A percentile compares a stretch with the other conserved stretches of the same genome.
Evolutionary conservation across 2,888 invertebrate genomes (phyloP).

Genomic region (Agrochola lychnidis): DNA sequence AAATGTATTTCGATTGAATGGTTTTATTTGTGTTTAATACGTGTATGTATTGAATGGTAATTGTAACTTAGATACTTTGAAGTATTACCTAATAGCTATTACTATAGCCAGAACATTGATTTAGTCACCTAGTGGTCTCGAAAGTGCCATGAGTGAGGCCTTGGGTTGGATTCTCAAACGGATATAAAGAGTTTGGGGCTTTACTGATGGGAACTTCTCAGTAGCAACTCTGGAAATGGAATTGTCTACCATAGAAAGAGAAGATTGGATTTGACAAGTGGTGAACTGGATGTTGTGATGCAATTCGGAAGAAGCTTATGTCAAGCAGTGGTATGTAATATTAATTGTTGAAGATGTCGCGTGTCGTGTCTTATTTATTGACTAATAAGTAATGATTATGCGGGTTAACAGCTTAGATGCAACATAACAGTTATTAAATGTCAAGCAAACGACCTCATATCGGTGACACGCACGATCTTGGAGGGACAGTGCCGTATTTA

Average conservation of each 20-base stretch:
- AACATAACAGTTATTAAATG: conserved; percentile 43
- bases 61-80: background rate
- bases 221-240: no score
- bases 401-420: conserved; percentile 12
- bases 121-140: background rate
- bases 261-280: background rate
- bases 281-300: background rate
- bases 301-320: background rate
- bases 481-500: conserved; percentile 4
- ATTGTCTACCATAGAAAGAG: background rate
- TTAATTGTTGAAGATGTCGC: background rate
- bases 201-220: background rate
- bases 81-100: conserved; percentile 1
- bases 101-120: background rate
- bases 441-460: conserved; percentile 30
- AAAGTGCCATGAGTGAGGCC: background rate
- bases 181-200: background rate
- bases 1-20: conserved; percentile 48
- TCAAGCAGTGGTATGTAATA: background rate
- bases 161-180: background rate
- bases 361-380: conserved; percentile 1
- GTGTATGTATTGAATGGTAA: conserved; percentile 42
- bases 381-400: conserved; percentile 20
- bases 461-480: conserved; percentile 30
- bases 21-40: conserved; percentile 58